Percentiles rank a stretch among this genome's conserved stretches.
phyloP scores from a whole-genome alignment of 2,797 vertebrate species.

The Fistularia commersonii region DNA sequence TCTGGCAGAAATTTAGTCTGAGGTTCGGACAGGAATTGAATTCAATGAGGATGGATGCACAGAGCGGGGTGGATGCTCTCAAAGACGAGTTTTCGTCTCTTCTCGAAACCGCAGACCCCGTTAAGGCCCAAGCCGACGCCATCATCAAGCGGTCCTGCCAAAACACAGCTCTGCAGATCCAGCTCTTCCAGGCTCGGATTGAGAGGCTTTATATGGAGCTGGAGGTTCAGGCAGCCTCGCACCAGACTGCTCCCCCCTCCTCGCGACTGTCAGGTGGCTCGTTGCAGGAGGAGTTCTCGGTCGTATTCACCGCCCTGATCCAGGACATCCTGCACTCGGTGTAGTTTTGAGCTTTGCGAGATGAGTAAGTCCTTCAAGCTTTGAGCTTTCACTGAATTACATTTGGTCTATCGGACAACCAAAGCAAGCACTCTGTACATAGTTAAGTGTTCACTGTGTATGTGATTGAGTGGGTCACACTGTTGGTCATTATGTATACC shows the following conservation, averaged over 20 bases:
- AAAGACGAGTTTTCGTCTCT: slow-evolving; percentile 52
- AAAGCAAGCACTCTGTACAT: slow-evolving; percentile 44
- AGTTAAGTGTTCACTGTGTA: slow-evolving; percentile 27
- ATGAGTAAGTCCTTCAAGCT: too few species aligned
- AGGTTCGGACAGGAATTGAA: slow-evolving; percentile 64
- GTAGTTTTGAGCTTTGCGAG: too few species aligned
- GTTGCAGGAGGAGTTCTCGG: slow-evolving; percentile 73
- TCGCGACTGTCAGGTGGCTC: slow-evolving; percentile 42
- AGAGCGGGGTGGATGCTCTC: slow-evolving; percentile 48
- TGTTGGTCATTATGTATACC: slow-evolving; percentile 13
- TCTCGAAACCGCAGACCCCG: slow-evolving; percentile 28
- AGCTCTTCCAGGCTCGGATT: slow-evolving; percentile 56
- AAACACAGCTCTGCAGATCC: slow-evolving; percentile 48
- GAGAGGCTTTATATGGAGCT: slow-evolving; percentile 58
- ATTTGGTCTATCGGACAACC: neutral
- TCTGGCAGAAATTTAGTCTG: slow-evolving; percentile 61
- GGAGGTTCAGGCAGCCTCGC: slow-evolving; percentile 40
- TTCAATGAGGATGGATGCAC: slow-evolving; percentile 54
- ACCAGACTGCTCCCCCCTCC: neutral
- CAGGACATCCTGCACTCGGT: slow-evolving; percentile 74
- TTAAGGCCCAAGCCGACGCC: slow-evolving; percentile 26
- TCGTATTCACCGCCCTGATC: slow-evolving; percentile 71
- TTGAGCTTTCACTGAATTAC: too few species aligned
- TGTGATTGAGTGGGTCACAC: slow-evolving; percentile 7
- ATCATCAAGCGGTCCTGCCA: slow-evolving; percentile 69